These are phyloP conservation scores for Paramacrobiotus metropolitanus DNA, from an alignment of 1,140 invertebrate genomes.

Conservation along the genomic window DNA sequence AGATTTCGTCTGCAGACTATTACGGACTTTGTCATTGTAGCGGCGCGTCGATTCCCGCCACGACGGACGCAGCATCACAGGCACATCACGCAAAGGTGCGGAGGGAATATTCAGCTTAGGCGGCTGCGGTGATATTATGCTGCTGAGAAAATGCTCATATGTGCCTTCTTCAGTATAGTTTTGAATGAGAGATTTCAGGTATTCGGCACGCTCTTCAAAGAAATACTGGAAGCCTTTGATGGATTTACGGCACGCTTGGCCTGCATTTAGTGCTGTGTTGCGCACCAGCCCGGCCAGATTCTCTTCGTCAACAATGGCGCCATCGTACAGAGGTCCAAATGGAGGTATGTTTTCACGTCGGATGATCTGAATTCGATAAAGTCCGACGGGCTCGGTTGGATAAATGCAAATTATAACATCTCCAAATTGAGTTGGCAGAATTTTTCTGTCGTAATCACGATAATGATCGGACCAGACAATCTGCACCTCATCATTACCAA, in stretches of 20 bases:
- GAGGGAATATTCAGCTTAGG: neutral
- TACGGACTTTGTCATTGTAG: neutral
- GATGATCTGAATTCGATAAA: conserved; percentile 56
- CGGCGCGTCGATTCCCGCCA: neutral
- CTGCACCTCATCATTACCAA: conserved; percentile 97
- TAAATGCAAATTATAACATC: conserved; percentile 95
- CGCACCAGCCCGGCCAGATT: conserved; percentile 50
- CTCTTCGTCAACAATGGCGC: conserved; percentile 59
- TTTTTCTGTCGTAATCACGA: conserved; percentile 79
- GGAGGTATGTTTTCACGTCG: conserved; percentile 64
- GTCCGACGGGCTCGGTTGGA: conserved; percentile 46
- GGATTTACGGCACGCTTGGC: conserved; percentile 8
- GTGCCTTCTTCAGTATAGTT: neutral
- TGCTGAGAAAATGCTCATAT: neutral
- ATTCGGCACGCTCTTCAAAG: neutral
- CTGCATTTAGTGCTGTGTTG: conserved; percentile 18
- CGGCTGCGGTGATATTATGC: neutral
- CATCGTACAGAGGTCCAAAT: conserved; percentile 88
- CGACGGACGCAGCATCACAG: neutral
- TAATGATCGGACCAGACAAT: conserved; percentile 96
- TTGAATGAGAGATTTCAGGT: neutral
- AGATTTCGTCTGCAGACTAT: neutral
- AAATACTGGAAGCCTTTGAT: neutral
- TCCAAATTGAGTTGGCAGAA: conserved; percentile 96
- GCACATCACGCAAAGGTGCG: neutral